Evolutionary conservation across 1,140 invertebrate species (phyloP).

Genomic region (Tenebrio molitor): DNA sequence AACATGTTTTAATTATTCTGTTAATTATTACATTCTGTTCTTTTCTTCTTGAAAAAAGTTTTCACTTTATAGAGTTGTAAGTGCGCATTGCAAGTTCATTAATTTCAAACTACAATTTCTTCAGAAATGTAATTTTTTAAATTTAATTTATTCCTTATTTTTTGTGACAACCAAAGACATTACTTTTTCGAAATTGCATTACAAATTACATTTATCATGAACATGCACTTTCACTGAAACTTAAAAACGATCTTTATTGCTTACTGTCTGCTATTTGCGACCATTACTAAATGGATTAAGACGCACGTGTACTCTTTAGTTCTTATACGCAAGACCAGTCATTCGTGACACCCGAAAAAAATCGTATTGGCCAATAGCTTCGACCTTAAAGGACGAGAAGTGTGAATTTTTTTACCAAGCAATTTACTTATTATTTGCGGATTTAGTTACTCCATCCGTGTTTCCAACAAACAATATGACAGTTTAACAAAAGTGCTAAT

Average conservation of each 20-base stretch:
- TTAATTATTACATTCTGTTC: too few species aligned
- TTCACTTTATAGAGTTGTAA: too few species aligned
- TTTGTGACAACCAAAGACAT: too few species aligned
- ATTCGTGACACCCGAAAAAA: slow-evolving; percentile 24
- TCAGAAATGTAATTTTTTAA: too few species aligned
- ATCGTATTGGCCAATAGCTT: slow-evolving; percentile 9
- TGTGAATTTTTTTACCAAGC: slow-evolving; percentile 21
- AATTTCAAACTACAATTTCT: too few species aligned
- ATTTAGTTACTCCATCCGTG: slow-evolving; percentile 2
- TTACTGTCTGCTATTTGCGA: neutral
- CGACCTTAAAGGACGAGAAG: slow-evolving; percentile 22
- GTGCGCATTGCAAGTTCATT: too few species aligned
- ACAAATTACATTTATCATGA: too few species aligned
- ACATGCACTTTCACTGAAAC: slow-evolving; percentile 21
- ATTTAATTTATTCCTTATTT: too few species aligned
- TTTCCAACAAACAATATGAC: neutral
- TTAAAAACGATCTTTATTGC: slow-evolving; percentile 24
- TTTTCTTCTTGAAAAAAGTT: too few species aligned
- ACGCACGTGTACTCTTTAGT: slow-evolving; percentile 15
- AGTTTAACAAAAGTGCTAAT: neutral
- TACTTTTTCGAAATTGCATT: too few species aligned
- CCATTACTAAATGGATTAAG: neutral
- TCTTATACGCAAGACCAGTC: slow-evolving; percentile 11
- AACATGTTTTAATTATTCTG: too few species aligned
- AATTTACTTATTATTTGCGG: slow-evolving; percentile 14